Percentiles rank a stretch among this genome's conserved stretches.
phyloP scores from a whole-genome alignment of 2,113 vertebrate species.

The Tichodroma muraria region DNA sequence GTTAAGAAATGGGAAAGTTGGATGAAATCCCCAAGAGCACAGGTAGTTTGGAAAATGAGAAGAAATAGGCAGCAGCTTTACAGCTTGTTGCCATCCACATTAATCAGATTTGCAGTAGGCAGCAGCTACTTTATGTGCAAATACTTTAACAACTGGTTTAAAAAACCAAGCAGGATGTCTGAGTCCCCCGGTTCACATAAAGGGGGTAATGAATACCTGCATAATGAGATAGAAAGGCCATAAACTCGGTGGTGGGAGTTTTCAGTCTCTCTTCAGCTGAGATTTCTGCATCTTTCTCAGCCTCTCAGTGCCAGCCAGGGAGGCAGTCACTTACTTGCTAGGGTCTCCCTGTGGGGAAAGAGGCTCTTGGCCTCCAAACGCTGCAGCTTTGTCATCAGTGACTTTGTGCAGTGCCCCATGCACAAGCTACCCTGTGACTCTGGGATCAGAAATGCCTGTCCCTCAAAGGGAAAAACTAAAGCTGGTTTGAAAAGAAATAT shows the following conservation, averaged over 20 bases:
- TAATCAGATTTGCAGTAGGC: slow-evolving; percentile 22
- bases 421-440: accelerated
- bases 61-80: slow-evolving; percentile 19
- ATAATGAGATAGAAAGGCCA: neutral
- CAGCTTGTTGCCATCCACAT: neutral
- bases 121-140: slow-evolving; percentile 26
- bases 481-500: neutral
- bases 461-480: neutral
- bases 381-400: neutral
- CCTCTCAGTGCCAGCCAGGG: neutral
- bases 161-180: neutral
- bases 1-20: neutral
- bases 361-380: neutral
- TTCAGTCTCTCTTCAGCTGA: neutral
- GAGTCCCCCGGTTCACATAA: neutral
- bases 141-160: slow-evolving; percentile 23
- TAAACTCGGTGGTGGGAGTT: neutral
- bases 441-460: neutral
- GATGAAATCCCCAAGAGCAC: neutral
- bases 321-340: accelerated
- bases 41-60: neutral
- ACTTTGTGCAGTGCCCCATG: neutral
- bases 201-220: neutral
- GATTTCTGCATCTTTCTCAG: neutral
- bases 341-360: neutral